Evolutionary conservation across 2,888 invertebrate genomes (phyloP), one percentile per base, ranked within the genome.

Genomic region (Cephus spinipes): DNA sequence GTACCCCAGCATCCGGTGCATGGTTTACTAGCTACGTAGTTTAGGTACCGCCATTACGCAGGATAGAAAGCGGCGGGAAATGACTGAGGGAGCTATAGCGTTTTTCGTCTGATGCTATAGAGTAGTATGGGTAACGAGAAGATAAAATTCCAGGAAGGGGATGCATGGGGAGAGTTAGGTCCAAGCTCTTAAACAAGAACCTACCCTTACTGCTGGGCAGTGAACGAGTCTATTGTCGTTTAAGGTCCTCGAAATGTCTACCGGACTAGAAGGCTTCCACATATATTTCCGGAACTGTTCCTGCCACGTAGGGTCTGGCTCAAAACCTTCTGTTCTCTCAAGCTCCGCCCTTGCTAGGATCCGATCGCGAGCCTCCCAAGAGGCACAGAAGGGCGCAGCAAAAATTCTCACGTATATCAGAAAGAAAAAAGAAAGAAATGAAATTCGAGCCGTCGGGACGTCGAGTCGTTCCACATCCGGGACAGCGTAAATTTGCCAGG

Each of bases 351-450:
- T 71, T 33, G 4, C 15, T 23, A 31, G 9, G 33, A 71, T 9
- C 23, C 23, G 55, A 55, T 55, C 9, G 9, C 55, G 55, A 55
- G 9, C 23, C 2, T 55, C 23, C 55, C 55, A 55, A 55, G 23
- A 0, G 55, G 23, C 55, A 55, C 3, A 55, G 23, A 23, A 55
- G 55, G 23, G 55, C 23, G 23, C 23, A 55, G 55, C 23, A 55
- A 12, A 71, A 71, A 71, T 71, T 71, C 71, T 71, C 71, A 71
- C 71, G 71, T 71, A 71, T 71, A 32, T 71, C 71, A 71, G 32
- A 55, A 55, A 23, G 15, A 55, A 15, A 55, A 40, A 40, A 40
- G 40, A 40, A 55, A 55, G 55, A 23, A 23, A 55, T 2, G 9
- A 55, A 55, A 32, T 71, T 71, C 15, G 11, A 71, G 30, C 32